These are phyloP conservation scores for Alectoris magna DNA, from an alignment of 2,797 vertebrate genomes.

Conservation along the genomic window DNA sequence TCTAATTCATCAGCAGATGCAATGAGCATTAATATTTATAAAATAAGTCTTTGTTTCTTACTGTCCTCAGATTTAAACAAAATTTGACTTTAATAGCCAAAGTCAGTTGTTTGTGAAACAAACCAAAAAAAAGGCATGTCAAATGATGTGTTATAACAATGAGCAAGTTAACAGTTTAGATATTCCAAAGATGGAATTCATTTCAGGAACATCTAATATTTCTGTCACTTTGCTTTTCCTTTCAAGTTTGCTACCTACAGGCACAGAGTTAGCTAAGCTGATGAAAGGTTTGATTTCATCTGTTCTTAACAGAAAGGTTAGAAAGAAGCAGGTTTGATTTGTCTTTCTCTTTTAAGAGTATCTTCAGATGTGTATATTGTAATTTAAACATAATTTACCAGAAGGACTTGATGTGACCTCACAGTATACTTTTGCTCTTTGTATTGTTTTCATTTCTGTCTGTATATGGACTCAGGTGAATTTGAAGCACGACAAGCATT, in stretches of 20 bases:
- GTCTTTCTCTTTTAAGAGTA: background rate
- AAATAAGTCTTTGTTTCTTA: background rate
- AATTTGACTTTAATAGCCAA: background rate
- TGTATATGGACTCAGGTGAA: background rate
- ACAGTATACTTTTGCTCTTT: background rate
- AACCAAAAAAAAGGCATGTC: background rate
- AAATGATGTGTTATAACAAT: background rate
- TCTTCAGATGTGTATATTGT: background rate
- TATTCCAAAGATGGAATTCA: background rate
- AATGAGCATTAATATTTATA: background rate
- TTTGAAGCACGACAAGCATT: background rate
- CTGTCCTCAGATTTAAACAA: background rate
- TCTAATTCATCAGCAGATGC: background rate
- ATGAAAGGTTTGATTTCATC: constrained; percentile 15
- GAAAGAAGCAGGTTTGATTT: background rate
- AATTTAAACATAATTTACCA: background rate
- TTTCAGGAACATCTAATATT: background rate
- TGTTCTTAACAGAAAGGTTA: background rate
- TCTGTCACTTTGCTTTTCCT: background rate
- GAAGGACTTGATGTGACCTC: background rate
- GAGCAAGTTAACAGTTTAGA: background rate
- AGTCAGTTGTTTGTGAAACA: background rate
- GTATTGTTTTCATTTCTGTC: background rate
- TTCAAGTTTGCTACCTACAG: background rate
- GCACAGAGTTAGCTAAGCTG: background rate